Evolutionary conservation across 2,797 vertebrate genomes (phyloP).

Genomic region (Steatocranus sp.): DNA sequence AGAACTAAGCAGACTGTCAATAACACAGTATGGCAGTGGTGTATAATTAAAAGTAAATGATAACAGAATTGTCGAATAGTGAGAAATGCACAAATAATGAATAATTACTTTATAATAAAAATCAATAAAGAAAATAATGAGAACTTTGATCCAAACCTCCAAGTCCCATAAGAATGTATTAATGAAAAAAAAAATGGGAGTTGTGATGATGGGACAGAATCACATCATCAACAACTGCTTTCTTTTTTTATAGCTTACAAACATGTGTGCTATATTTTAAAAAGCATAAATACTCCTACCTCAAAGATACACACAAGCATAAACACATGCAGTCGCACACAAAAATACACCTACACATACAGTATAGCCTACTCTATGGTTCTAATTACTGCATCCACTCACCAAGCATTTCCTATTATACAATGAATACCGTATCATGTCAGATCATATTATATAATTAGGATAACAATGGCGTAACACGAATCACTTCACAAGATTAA

Average conservation of each 20-base stretch:
- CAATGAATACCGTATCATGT: not conserved
- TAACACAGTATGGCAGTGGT: not conserved
- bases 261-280: not conserved
- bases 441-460: not conserved
- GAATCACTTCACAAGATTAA: conserved; percentile 35
- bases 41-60: conserved; percentile 25
- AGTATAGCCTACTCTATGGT: not conserved
- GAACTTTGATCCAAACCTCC: conserved; percentile 6
- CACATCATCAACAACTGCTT: not conserved
- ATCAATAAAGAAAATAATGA: conserved; percentile 19
- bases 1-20: conserved; percentile 22
- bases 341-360: not conserved
- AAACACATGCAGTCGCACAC: not conserved
- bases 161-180: not conserved
- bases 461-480: conserved; percentile 20
- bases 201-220: not conserved
- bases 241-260: not conserved
- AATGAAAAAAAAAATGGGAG: not conserved
- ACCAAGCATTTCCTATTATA: not conserved
- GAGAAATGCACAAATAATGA: conserved; percentile 15
- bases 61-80: conserved; percentile 15
- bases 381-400: conserved; percentile 22
- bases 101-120: conserved; percentile 24
- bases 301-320: not conserved
- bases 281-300: not conserved